These are phyloP conservation scores for Ellobium chinense DNA, from an alignment of 2,888 invertebrate genomes.

Conservation along the genomic window DNA sequence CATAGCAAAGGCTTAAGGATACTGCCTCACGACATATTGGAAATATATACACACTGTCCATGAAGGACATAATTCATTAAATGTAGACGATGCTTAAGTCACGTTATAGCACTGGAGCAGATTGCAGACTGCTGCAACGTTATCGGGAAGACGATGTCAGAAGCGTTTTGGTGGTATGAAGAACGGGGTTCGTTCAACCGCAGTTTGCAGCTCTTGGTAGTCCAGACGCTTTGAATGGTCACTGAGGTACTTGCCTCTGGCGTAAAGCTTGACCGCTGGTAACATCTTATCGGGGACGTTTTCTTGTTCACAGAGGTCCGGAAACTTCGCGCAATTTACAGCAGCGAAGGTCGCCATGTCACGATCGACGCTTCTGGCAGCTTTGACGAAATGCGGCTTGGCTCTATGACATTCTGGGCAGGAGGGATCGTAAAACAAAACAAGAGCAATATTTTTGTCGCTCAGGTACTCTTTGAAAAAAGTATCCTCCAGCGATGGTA, in stretches of 20 bases:
- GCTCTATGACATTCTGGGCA: conserved; percentile 36
- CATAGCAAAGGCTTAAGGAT: too few species aligned
- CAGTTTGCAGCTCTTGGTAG: neutral
- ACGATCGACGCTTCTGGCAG: conserved; percentile 26
- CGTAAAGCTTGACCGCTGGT: conserved; percentile 31
- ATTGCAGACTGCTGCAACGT: too few species aligned
- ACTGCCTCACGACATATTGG: too few species aligned
- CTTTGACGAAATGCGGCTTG: conserved; percentile 45
- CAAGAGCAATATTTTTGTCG: conserved; percentile 34
- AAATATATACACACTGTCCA: too few species aligned
- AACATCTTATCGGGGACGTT: neutral
- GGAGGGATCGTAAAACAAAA: conserved; percentile 42
- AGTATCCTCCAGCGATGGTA: conserved; percentile 10
- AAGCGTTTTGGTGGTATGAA: conserved; percentile 20
- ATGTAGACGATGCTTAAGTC: too few species aligned
- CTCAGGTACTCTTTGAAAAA: conserved; percentile 13
- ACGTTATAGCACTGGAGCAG: too few species aligned
- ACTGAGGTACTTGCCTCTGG: conserved; percentile 23
- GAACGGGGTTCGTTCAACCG: conserved; percentile 33
- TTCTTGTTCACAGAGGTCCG: conserved; percentile 18
- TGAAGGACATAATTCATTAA: too few species aligned
- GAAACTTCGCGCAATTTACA: conserved; percentile 24
- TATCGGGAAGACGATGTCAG: too few species aligned
- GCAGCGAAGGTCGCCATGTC: conserved; percentile 29
- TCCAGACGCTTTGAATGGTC: conserved; percentile 19